Base-by-base conservation (phyloP, 2,113 vertebrate species). In the Gymnogyps californianus region DNA sequence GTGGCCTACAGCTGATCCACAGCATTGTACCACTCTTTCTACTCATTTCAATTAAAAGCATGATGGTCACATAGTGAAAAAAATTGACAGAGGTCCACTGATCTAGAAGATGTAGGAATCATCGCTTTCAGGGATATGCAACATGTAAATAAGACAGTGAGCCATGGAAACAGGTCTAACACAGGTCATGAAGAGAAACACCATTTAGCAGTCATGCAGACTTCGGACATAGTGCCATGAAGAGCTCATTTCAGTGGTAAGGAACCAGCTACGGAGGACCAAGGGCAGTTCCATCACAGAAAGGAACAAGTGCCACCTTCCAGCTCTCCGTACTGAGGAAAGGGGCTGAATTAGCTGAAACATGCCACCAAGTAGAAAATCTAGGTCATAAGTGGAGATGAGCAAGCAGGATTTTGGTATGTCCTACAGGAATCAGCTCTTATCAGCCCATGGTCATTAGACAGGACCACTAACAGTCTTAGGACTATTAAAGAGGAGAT, bases 391-490 rank as follows among this genome's bases (percentile, higher is more conserved):
- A 44, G 19, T 31, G 6, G 15, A 80, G 28, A 80, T 34, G 21
- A 72, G 10, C 34, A 72, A 72, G 40, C 6, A 86, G 19, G 34
- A 93, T 75, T 90, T 83, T 61, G 38, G 15, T 19, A n/a, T 13
- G 3, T 54, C 47, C 6, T 38, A 54, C 19, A 86, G 32, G n/a
- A 89, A 61, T 66, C 17, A 69, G 8, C 32, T 92, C 16, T 62
- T 70, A 65, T 12, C 52, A 64, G 42, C 25, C 31, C 15, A 8
- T 25, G 10, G 10, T 62, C 0, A 0, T 72, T 67, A 58, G 72
- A 62, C 32, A 87, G 44, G 11, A 79, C 8, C 10, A 64, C 32
- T 24, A 54, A 58, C 19, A 92, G 32, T 46, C 29, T 59, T 26
- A 44, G 32, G 38, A n/a, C 11, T 76, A n/a, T 12, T 64, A 25